Percentiles rank a stretch among this genome's conserved stretches.
Conservation (phyloP, 2,113 vertebrate genomes). For the Falco punctatus region DNA sequence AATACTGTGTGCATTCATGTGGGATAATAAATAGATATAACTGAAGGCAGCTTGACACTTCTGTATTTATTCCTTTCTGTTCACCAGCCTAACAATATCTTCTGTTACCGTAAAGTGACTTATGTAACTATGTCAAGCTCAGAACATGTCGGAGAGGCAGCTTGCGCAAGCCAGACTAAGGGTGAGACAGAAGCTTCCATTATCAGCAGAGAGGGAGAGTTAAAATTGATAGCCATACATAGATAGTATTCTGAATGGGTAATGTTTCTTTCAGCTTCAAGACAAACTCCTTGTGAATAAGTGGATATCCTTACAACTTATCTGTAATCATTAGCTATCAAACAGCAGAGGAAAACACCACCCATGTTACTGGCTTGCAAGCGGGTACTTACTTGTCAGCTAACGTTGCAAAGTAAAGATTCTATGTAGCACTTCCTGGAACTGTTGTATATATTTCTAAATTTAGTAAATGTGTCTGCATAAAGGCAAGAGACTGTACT, state of each 20-base stretch:
- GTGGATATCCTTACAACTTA: constrained; percentile 42
- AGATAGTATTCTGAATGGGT: constrained; percentile 19
- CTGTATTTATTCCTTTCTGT: constrained; percentile 22
- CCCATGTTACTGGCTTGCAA: constrained; percentile 4
- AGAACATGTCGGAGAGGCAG: neutral
- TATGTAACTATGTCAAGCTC: constrained; percentile 23
- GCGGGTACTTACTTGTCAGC: neutral
- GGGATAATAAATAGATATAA: constrained; percentile 10
- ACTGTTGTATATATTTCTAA: neutral
- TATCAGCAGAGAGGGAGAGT: constrained; percentile 43
- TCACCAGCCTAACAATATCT: neutral
- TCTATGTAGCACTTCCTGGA: neutral
- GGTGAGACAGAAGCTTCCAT: constrained; percentile 43
- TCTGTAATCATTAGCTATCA: constrained; percentile 57
- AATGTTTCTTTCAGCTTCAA: constrained; percentile 17
- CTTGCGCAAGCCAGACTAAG: neutral
- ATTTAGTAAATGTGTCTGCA: constrained; percentile 11
- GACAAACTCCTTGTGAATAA: constrained; percentile 41
- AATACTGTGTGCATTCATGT: neutral
- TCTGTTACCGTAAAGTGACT: constrained; percentile 33
- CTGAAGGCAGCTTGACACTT: constrained; percentile 2
- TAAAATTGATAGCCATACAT: constrained; percentile 43
- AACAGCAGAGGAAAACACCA: constrained; percentile 12
- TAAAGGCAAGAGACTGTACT: neutral
- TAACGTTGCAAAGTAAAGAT: neutral